phyloP scores from a whole-genome alignment of 2,888 invertebrate species.

The Papilio demoleus region DNA sequence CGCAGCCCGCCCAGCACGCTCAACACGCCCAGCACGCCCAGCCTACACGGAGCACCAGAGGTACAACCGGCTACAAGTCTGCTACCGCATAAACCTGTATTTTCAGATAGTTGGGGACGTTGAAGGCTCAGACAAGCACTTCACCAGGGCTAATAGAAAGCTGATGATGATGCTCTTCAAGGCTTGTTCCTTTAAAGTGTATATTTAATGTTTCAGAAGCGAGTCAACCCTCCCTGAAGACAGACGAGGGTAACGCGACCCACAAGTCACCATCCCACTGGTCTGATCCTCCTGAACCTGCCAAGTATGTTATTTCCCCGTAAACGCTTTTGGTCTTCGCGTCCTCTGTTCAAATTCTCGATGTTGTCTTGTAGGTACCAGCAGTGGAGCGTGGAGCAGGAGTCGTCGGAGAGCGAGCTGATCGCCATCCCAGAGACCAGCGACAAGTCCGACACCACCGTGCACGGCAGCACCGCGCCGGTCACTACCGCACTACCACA shows the following conservation, averaged over 20 bases:
- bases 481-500: conserved; percentile 56
- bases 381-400: conserved; percentile 87
- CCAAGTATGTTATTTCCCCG: conserved; percentile 44
- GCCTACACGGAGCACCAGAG: not conserved
- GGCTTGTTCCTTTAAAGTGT: not conserved
- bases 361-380: conserved; percentile 68
- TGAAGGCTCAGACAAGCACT: too few species aligned
- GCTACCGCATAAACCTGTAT: too few species aligned
- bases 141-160: too few species aligned
- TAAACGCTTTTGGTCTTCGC: not conserved
- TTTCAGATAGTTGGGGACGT: too few species aligned
- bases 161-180: not conserved
- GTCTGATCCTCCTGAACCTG: conserved; percentile 48
- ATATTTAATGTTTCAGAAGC: conserved; percentile 38
- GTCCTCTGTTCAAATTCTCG: not conserved
- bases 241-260: conserved; percentile 49
- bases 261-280: conserved; percentile 71
- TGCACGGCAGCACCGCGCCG: conserved; percentile 89
- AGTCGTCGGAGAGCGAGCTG: conserved; percentile 94
- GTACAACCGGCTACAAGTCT: too few species aligned
- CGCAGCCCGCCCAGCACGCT: not conserved
- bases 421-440: conserved; percentile 94
- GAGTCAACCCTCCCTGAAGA: conserved; percentile 44
- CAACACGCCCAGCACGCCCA: not conserved
- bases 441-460: conserved; percentile 92